These are phyloP conservation scores for Thera obeliscata DNA, from an alignment of 2,888 invertebrate genomes.

Conservation along the genomic window DNA sequence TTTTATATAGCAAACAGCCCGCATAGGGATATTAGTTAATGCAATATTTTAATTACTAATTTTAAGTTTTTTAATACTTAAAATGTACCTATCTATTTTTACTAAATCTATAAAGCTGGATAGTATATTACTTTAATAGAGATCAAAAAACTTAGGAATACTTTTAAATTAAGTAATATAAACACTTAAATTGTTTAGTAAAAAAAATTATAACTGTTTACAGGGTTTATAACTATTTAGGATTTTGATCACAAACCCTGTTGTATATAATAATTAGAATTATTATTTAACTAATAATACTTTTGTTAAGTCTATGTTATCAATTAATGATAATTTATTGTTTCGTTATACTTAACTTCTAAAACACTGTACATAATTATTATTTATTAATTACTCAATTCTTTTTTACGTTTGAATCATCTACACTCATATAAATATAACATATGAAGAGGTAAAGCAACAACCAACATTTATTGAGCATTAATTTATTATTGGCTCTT, in stretches of 20 bases:
- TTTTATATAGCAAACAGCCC: neutral
- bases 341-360: conserved; percentile 44
- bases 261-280: conserved; percentile 34
- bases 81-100: neutral
- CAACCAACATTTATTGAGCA: neutral
- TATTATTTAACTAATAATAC: conserved; percentile 37
- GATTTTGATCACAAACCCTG: conserved; percentile 63
- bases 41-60: neutral
- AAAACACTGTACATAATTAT: neutral
- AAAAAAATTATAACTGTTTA: neutral
- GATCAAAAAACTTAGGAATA: neutral
- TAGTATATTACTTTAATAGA: neutral
- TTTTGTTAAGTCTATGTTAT: neutral
- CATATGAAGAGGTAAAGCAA: too few relatives aligned
- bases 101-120: neutral
- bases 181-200: neutral
- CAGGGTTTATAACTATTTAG: conserved; percentile 35
- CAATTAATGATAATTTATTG: conserved; percentile 44
- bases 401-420: neutral
- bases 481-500: neutral
- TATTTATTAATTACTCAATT: neutral
- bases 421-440: neutral
- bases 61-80: neutral
- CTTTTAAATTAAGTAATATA: neutral
- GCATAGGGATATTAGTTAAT: neutral